These are phyloP conservation scores for Cryptops parisi DNA, from an alignment of 2,888 invertebrate species.

Conservation along the genomic window DNA sequence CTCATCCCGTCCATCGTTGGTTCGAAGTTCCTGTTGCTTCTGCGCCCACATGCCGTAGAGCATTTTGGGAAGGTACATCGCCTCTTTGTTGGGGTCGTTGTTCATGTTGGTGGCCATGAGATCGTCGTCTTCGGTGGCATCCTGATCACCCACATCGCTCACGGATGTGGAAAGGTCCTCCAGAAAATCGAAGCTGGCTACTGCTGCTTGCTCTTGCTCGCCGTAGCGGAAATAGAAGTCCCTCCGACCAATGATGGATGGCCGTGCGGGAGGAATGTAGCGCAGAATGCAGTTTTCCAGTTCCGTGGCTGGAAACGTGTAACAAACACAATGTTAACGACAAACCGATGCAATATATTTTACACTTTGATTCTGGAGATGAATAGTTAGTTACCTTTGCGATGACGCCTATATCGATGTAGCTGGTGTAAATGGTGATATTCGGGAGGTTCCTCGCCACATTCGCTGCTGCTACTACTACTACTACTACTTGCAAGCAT, in stretches of 20 bases:
- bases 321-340: conserved; percentile 1
- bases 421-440: conserved; percentile 53
- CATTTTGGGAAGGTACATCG: no score
- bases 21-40: no score
- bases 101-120: background rate
- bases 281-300: conserved; percentile 31
- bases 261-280: conserved; percentile 35
- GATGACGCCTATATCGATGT: conserved; percentile 56
- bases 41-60: background rate
- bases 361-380: no score
- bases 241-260: conserved; percentile 58
- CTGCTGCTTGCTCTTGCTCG: conserved; percentile 58
- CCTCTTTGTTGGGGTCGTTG: background rate
- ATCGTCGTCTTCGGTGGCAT: background rate
- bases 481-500: conserved; percentile 43
- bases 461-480: conserved; percentile 44
- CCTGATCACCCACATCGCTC: conserved; percentile 15
- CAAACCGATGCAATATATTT: background rate
- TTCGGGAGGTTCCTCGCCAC: conserved; percentile 37
- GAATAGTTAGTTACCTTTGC: conserved; percentile 60
- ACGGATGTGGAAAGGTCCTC: conserved; percentile 35
- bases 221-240: conserved; percentile 65
- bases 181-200: conserved; percentile 64
- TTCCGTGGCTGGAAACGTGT: conserved; percentile 18
- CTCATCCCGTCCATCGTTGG: no score